phyloP scores from a whole-genome alignment of 2,888 invertebrate species.

The Caenorhabditis wallacei region DNA sequence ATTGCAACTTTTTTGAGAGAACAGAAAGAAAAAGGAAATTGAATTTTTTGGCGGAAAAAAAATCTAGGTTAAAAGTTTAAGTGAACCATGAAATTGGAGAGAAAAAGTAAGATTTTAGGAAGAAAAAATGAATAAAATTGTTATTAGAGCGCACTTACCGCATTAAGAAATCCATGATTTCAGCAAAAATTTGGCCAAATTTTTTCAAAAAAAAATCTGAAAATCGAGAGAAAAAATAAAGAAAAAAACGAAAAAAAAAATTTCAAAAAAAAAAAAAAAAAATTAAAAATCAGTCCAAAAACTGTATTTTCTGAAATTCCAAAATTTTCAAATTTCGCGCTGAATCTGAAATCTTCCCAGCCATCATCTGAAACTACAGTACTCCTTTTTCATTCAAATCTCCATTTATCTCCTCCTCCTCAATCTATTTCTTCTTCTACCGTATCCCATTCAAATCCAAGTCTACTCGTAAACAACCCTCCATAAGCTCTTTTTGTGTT shows the following conservation, averaged over 20 bases:
- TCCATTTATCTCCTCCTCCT: background rate
- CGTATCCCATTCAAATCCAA: background rate
- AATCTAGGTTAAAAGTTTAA: background rate
- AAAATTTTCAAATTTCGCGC: too few species aligned
- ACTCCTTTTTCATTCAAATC: background rate
- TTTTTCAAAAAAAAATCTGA: too few species aligned
- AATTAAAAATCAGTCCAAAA: background rate
- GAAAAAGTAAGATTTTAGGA: background rate
- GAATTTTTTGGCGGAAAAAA: background rate
- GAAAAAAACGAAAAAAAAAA: background rate
- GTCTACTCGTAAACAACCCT: background rate
- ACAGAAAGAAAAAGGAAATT: conserved; percentile 4
- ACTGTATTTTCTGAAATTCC: too few species aligned
- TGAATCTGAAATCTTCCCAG: too few species aligned
- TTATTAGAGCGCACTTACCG: background rate
- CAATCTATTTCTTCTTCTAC: background rate
- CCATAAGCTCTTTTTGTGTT: background rate
- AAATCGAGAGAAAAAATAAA: background rate
- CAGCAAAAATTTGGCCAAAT: too few species aligned
- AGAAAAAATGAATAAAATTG: background rate
- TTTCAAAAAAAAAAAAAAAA: too few species aligned
- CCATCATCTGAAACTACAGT: background rate
- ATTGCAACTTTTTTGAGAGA: conserved; percentile 10
- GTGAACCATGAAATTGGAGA: conserved; percentile 4
- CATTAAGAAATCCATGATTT: too few species aligned